These are phyloP conservation scores for Calephelis virginiensis DNA, from an alignment of 1,140 invertebrate genomes.

Conservation along the genomic window DNA sequence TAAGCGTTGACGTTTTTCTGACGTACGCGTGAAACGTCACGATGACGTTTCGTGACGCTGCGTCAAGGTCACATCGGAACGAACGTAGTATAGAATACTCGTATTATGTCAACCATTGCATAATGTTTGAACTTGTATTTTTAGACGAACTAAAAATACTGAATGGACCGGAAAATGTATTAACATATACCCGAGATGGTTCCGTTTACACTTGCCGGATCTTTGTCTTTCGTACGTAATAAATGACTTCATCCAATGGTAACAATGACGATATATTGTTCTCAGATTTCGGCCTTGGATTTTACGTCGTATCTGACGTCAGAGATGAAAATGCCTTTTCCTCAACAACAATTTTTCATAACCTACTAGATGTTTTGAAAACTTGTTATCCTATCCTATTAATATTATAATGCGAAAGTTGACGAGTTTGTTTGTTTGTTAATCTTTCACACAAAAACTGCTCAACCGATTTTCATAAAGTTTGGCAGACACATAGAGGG, in stretches of 20 bases:
- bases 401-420: too few species aligned
- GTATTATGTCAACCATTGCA: constrained; percentile 40
- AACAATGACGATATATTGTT: constrained; percentile 26
- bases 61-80: constrained; percentile 44
- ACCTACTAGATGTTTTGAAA: too few species aligned
- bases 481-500: too few species aligned
- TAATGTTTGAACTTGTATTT: constrained; percentile 35
- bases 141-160: constrained; percentile 20
- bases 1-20: constrained; percentile 33
- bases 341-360: too few species aligned
- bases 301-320: constrained; percentile 24
- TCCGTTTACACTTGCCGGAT: constrained; percentile 6
- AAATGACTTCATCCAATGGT: constrained; percentile 31
- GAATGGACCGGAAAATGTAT: neutral
- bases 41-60: constrained; percentile 38
- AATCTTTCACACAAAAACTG: too few species aligned
- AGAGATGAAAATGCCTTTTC: neutral
- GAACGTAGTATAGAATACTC: constrained; percentile 50
- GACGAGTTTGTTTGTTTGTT: too few species aligned
- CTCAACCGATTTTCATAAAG: too few species aligned
- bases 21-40: constrained; percentile 36
- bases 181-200: neutral
- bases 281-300: constrained; percentile 34
- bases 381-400: too few species aligned
- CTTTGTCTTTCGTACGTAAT: constrained; percentile 30